phyloP scores from a whole-genome alignment of 2,797 vertebrate genomes.

The Pangasius krempfi region DNA sequence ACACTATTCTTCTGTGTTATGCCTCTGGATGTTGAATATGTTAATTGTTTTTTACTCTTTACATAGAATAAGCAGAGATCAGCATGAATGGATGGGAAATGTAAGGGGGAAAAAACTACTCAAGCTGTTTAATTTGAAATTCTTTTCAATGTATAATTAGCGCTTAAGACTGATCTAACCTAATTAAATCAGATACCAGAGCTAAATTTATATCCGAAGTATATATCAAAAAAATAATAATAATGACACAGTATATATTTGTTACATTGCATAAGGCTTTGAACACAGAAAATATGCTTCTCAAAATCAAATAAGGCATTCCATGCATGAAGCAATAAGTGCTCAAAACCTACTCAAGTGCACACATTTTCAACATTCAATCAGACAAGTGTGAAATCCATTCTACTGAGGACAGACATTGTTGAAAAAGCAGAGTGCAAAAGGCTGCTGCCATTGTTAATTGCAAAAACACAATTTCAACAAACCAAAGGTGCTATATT shows the following conservation, averaged over 20 bases:
- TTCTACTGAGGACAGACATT: background rate
- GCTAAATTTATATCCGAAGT: background rate
- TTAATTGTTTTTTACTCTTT: background rate
- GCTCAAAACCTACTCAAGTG: background rate
- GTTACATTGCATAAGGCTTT: background rate
- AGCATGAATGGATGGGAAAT: background rate
- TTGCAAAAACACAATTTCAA: background rate
- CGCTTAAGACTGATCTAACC: background rate
- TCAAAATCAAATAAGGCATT: background rate
- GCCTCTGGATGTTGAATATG: background rate
- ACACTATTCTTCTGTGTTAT: background rate
- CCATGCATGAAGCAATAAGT: background rate
- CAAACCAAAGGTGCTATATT: background rate
- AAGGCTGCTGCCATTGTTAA: background rate
- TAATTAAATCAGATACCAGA: background rate
- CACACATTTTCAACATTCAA: background rate
- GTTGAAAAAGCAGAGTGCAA: background rate
- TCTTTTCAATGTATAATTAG: background rate
- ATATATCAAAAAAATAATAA: background rate
- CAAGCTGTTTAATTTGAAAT: background rate
- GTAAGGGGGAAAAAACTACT: background rate
- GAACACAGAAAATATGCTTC: background rate
- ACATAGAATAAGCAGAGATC: background rate
- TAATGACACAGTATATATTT: background rate
- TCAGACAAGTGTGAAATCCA: background rate